Evolutionary conservation across 2,888 invertebrate genomes (phyloP).

Genomic region (Lysandra coridon): DNA sequence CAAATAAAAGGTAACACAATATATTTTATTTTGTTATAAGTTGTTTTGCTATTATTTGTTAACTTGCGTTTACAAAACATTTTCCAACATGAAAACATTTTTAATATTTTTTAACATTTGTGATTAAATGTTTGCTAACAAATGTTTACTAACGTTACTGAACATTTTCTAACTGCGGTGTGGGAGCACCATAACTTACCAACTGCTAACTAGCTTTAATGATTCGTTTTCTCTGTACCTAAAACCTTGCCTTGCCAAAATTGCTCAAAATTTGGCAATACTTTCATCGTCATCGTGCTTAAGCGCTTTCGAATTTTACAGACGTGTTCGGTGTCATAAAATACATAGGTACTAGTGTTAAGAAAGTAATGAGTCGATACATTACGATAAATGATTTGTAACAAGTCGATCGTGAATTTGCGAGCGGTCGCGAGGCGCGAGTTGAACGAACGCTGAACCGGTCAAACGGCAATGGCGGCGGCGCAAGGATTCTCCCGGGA

Average conservation of each 20-base stretch:
- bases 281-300: neutral
- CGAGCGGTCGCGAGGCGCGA: constrained; percentile 55
- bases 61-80: no score
- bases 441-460: constrained; percentile 75
- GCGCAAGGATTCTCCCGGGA: constrained; percentile 69
- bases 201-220: neutral
- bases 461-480: constrained; percentile 52
- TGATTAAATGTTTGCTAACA: no score
- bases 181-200: neutral
- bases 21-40: no score
- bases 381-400: constrained; percentile 34
- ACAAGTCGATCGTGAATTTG: constrained; percentile 49
- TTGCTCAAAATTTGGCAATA: neutral
- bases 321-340: neutral
- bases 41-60: no score
- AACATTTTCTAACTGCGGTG: no score
- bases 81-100: no score
- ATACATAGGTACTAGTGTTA: neutral
- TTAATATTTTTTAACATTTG: no score
- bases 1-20: no score
- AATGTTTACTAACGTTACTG: no score
- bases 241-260: no score
- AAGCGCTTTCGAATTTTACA: neutral
- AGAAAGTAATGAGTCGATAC: constrained; percentile 18
- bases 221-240: neutral